A percentile compares a stretch with the other conserved stretches of the same genome.
These are phyloP conservation scores for Eudemis profundana DNA, from an alignment of 2,888 invertebrate species.

Conservation along the genomic window DNA sequence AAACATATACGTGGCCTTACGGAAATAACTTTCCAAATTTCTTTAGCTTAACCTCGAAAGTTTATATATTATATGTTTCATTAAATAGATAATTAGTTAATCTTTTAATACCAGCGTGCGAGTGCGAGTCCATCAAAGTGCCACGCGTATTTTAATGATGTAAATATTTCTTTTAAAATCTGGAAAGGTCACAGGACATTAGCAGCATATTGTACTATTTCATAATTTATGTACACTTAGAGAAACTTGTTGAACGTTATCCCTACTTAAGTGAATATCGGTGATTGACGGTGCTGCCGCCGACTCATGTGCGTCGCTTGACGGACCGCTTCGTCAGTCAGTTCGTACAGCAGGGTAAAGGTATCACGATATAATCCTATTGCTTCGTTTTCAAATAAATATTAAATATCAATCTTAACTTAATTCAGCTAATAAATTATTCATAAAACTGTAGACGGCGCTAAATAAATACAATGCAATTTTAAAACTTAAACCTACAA, in stretches of 20 bases:
- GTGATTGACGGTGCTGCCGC: too few species aligned
- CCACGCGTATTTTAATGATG: background rate
- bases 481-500: conserved; percentile 64
- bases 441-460: conserved; percentile 56
- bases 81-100: too few species aligned
- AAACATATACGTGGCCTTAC: too few species aligned
- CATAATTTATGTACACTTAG: conserved; percentile 34
- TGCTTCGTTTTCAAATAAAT: conserved; percentile 49
- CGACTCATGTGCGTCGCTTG: too few species aligned
- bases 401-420: conserved; percentile 53
- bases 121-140: background rate
- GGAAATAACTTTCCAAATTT: too few species aligned
- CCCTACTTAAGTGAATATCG: background rate
- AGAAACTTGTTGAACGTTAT: conserved; percentile 1
- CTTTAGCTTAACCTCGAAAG: too few species aligned
- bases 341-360: conserved; percentile 19
- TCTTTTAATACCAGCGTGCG: too few species aligned
- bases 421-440: conserved; percentile 50
- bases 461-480: conserved; percentile 60
- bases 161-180: background rate
- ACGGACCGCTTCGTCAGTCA: too few species aligned
- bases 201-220: conserved; percentile 34
- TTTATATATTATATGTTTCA: too few species aligned
- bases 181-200: conserved; percentile 11
- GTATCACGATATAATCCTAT: conserved; percentile 39